These are phyloP conservation scores for Drosophila kambysellisi DNA, from an alignment of 2,888 invertebrate genomes.

Conservation along the genomic window DNA sequence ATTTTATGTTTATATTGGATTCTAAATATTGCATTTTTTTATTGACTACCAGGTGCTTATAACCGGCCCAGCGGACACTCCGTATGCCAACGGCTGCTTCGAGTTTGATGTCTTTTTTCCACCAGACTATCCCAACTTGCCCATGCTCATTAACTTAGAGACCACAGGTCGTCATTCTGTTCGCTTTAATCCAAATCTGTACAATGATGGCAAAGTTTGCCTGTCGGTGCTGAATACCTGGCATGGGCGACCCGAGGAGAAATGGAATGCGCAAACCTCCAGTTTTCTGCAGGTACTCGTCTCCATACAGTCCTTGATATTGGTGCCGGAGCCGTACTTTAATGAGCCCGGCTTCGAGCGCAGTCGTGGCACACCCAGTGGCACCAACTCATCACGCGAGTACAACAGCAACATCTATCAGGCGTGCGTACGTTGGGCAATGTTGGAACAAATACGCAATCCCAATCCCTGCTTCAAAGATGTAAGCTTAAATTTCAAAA, in stretches of 20 bases:
- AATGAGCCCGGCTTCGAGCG: constrained; percentile 98
- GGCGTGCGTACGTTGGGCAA: constrained; percentile 97
- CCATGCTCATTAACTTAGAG: constrained; percentile 96
- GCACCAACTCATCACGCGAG: constrained; percentile 95
- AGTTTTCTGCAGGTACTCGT: constrained; percentile 96
- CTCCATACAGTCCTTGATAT: constrained; percentile 95
- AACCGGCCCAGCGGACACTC: constrained; percentile 96
- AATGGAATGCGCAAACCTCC: constrained; percentile 98
- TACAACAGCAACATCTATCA: constrained; percentile 98
- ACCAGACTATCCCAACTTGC: constrained; percentile 92
- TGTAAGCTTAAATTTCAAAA: constrained; percentile 85
- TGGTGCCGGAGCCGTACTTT: constrained; percentile 97
- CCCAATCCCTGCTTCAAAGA: constrained; percentile 97
- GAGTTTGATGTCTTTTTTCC: constrained; percentile 96
- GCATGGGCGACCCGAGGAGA: constrained; percentile 98
- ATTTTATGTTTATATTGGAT: background rate
- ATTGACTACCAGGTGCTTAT: constrained; percentile 90
- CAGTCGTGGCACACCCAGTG: constrained; percentile 94
- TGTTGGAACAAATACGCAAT: constrained; percentile 96
- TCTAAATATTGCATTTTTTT: background rate
- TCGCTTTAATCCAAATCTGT: constrained; percentile 96
- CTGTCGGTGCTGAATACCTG: constrained; percentile 98
- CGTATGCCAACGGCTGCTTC: constrained; percentile 96
- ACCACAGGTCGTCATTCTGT: constrained; percentile 95
- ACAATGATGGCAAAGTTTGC: constrained; percentile 98